Conservation (phyloP, 2,888 invertebrate species). For the Lithodes maja region DNA sequence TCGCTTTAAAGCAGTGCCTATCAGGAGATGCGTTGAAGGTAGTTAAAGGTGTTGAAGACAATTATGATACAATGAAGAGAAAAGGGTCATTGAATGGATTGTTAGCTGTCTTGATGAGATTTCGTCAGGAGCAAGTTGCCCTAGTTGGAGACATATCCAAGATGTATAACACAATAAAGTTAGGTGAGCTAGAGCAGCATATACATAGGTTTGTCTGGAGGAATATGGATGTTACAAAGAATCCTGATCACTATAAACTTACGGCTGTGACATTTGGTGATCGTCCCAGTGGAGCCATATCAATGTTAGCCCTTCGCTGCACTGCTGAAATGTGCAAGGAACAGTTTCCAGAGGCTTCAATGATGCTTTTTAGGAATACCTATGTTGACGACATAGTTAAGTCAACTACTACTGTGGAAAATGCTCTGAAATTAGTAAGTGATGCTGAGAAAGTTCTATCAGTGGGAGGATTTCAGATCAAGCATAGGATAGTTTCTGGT, state of each 20-base stretch:
- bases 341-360: neutral
- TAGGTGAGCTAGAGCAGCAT: constrained; percentile 18
- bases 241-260: constrained; percentile 43
- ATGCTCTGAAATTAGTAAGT: no score
- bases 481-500: no score
- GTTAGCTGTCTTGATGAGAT: constrained; percentile 33
- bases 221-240: neutral
- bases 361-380: neutral
- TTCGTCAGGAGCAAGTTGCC: constrained; percentile 30
- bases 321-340: constrained; percentile 24
- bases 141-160: constrained; percentile 33
- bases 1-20: no score
- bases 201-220: constrained; percentile 46
- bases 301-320: constrained; percentile 1
- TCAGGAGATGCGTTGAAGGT: no score
- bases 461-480: no score
- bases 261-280: constrained; percentile 48
- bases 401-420: no score
- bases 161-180: constrained; percentile 31
- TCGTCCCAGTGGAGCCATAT: constrained; percentile 32
- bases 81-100: constrained; percentile 15
- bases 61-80: no score
- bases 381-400: no score
- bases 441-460: no score
- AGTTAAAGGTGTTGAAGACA: no score